Evolutionary conservation across 2,113 vertebrate species (phyloP).

Genomic region (Odocoileus virginianus): DNA sequence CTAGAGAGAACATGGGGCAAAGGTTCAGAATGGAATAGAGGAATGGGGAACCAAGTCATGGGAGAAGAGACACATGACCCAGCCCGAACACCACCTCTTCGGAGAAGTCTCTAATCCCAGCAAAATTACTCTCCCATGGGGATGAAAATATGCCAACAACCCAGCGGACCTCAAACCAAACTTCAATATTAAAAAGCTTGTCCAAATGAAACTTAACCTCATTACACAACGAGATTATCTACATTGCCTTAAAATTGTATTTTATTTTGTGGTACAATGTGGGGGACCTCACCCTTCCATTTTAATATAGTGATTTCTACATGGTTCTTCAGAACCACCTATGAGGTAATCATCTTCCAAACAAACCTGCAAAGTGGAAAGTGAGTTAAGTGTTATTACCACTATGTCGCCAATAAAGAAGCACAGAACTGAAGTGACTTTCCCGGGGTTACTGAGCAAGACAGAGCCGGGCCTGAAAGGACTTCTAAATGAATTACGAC

Average conservation of each 20-base stretch:
- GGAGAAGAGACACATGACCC: background rate
- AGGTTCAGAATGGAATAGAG: background rate
- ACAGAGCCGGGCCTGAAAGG: background rate
- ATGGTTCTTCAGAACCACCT: background rate
- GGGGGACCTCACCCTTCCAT: background rate
- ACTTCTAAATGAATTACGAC: background rate
- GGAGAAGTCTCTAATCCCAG: background rate
- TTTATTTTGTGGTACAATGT: constrained; percentile 16
- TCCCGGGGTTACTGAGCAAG: background rate
- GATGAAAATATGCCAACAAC: background rate
- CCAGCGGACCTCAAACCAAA: background rate
- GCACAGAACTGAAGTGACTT: background rate
- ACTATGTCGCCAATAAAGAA: background rate
- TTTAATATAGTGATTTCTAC: background rate
- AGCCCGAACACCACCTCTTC: background rate
- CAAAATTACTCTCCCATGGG: background rate
- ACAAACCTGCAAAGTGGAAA: background rate
- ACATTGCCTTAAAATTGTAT: background rate
- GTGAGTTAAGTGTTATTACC: background rate
- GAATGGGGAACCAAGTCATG: background rate
- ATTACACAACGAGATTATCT: background rate
- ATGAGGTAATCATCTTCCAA: background rate
- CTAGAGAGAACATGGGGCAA: background rate
- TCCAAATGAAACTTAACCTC: background rate
- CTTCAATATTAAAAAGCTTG: background rate